Conservation (phyloP, 2,113 vertebrate genomes). For the Pedetes capensis region DNA sequence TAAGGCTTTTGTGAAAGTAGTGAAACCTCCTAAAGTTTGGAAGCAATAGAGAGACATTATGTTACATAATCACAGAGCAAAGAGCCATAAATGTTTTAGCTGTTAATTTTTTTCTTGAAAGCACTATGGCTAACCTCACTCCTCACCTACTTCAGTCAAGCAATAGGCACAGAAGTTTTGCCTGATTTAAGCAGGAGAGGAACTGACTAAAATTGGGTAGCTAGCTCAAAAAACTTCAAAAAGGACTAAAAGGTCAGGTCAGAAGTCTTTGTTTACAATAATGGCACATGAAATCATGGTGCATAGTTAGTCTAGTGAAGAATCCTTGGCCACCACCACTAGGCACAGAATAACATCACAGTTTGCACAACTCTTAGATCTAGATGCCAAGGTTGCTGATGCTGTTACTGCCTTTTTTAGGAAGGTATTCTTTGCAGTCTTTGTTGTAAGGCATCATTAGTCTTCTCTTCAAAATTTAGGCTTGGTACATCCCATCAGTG, state of each 20-base stretch:
- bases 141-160: not conserved
- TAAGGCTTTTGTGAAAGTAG: not conserved
- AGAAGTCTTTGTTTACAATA: not conserved
- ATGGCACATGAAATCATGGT: not conserved
- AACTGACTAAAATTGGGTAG: not conserved
- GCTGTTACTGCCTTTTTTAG: not conserved
- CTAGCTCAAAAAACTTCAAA: not conserved
- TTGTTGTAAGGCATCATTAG: not conserved
- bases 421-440: not conserved
- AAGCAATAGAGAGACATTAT: not conserved
- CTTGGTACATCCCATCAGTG: not conserved
- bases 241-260: not conserved
- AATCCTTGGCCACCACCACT: not conserved
- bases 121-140: not conserved
- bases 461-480: not conserved
- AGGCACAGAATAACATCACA: not conserved
- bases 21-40: not conserved
- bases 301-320: not conserved
- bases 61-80: not conserved
- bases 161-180: not conserved
- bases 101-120: conserved; percentile 37
- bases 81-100: not conserved
- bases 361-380: not conserved
- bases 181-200: not conserved
- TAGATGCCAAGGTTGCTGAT: not conserved